Conservation (phyloP, 2,888 invertebrate species). For the Sisyra nigra region DNA sequence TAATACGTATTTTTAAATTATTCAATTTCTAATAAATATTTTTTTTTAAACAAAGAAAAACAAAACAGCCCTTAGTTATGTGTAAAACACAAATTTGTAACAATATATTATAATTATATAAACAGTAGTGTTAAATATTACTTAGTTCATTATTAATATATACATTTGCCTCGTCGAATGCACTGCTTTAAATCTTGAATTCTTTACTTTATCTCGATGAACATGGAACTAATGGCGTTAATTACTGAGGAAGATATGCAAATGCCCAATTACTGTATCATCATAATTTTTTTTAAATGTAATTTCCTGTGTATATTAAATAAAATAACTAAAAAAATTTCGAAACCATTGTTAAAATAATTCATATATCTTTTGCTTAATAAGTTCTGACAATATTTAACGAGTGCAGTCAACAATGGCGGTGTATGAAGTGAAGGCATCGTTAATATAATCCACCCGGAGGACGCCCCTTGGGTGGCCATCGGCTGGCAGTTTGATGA, state of each 20-base stretch:
- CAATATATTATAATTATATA: conserved; percentile 20
- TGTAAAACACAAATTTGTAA: conserved; percentile 23
- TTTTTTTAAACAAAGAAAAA: conserved; percentile 13
- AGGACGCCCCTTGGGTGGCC: conserved; percentile 2
- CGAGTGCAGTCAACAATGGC: conserved; percentile 5
- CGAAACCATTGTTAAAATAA: not conserved
- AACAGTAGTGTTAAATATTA: conserved; percentile 25
- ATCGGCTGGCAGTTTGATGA: conserved; percentile 8
- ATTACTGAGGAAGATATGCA: no score
- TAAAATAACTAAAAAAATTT: not conserved
- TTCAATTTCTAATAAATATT: conserved; percentile 1
- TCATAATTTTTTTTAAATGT: not conserved
- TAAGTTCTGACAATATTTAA: not conserved
- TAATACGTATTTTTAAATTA: conserved; percentile 3
- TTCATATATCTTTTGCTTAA: not conserved
- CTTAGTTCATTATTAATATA: conserved; percentile 16
- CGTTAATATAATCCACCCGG: conserved; percentile 8
- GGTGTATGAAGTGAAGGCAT: conserved; percentile 9
- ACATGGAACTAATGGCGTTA: no score
- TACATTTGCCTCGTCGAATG: conserved; percentile 7
- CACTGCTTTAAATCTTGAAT: conserved; percentile 1
- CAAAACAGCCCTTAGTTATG: conserved; percentile 20
- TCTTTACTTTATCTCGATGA: no score
- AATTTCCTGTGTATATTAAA: not conserved
- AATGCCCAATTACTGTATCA: no score